Evolutionary conservation across 2,888 invertebrate species (phyloP).

Genomic region (Girardia tigrina): DNA sequence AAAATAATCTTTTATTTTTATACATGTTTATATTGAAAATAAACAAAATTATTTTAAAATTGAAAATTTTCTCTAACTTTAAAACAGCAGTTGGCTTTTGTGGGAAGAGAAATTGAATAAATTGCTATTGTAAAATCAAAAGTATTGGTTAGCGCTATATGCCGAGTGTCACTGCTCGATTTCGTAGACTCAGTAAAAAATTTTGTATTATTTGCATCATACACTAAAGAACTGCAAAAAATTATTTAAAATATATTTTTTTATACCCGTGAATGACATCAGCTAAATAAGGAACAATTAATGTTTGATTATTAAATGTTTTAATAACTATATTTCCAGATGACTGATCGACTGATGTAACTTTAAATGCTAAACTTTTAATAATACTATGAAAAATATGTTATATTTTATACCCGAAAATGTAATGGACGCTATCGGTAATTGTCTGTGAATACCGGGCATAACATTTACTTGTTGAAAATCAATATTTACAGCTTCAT

Average conservation of each 20-base stretch:
- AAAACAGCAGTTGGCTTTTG: not conserved
- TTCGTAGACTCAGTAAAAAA: not conserved
- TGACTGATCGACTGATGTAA: slow-evolving; percentile 47
- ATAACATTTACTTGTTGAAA: slow-evolving; percentile 59
- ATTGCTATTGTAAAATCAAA: not conserved
- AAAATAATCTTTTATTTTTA: too few species aligned
- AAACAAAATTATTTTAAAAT: too few species aligned
- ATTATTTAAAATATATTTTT: not conserved
- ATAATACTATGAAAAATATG: not conserved
- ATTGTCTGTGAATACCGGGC: slow-evolving; percentile 57
- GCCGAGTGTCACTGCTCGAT: not conserved
- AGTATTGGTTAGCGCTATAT: not conserved
- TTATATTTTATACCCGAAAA: slow-evolving; percentile 57
- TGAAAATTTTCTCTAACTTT: too few species aligned
- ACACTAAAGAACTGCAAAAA: not conserved
- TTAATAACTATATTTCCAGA: slow-evolving; percentile 53
- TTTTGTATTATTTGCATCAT: not conserved
- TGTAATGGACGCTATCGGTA: slow-evolving; percentile 59
- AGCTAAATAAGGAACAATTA: slow-evolving; percentile 59
- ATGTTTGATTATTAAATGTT: slow-evolving; percentile 52
- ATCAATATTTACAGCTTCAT: slow-evolving; percentile 59
- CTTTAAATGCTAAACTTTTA: slow-evolving; percentile 48
- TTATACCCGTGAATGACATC: slow-evolving; percentile 52
- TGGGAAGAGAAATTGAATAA: not conserved
- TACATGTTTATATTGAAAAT: too few species aligned